A percentile compares a stretch with the other conserved stretches of the same genome.
Evolutionary conservation across 2,113 vertebrate genomes (phyloP).

Genomic region (Alces alces): DNA sequence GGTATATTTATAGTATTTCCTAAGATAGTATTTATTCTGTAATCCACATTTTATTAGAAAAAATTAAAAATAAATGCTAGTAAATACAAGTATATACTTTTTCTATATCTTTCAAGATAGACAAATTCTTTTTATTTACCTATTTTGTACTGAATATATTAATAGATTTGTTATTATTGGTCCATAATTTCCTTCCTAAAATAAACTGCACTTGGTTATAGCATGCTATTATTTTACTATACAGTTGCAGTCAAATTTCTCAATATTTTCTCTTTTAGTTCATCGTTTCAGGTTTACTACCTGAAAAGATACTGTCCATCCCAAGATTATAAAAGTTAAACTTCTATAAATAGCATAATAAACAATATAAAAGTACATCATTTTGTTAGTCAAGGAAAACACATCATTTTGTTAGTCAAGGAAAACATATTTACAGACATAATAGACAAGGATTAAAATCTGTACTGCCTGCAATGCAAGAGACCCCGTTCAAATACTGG

Average conservation of each 20-base stretch:
- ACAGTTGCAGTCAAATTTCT: background rate
- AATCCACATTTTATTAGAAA: background rate
- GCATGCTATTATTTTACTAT: background rate
- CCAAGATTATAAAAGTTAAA: slow-evolving; percentile 14
- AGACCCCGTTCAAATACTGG: background rate
- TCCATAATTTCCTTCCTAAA: background rate
- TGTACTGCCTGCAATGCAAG: background rate
- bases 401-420: background rate
- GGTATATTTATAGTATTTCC: background rate
- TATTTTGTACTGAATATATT: background rate
- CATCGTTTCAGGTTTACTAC: background rate
- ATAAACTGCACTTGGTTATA: background rate
- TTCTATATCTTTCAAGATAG: background rate
- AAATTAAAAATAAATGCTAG: background rate
- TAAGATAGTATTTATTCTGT: background rate
- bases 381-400: background rate
- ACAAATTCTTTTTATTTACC: background rate
- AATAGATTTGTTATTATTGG: background rate
- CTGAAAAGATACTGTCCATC: background rate
- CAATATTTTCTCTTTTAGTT: background rate
- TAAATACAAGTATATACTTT: background rate
- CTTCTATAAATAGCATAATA: background rate
- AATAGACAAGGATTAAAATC: background rate
- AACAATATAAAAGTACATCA: background rate
- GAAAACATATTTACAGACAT: background rate